Evolutionary conservation across 2,797 vertebrate genomes (phyloP), one percentile per base, ranked within the genome.

Genomic region (Gastrophryne carolinensis): DNA sequence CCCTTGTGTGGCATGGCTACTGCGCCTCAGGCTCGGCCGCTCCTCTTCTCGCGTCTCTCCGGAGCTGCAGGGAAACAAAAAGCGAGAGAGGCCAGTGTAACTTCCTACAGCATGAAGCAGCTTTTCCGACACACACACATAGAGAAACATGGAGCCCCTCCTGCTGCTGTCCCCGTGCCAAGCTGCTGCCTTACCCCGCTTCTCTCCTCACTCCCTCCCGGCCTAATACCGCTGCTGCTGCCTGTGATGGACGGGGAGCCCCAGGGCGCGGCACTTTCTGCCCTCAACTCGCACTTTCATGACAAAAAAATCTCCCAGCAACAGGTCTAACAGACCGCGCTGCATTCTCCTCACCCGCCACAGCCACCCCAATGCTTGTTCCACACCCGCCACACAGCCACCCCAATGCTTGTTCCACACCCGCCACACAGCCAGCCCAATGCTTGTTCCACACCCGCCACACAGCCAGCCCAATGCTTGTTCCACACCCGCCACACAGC

Each of bases 91-190:
- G 41, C 24, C 35, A 26, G 37, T 50, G 35, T 17, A 50, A 71
- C 60, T 71, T 71, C 74, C 74, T 64, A 70, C 15, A 24, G 65
- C 56, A 62, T 62, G 73, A 70, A 70, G 13, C 60, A 77, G 74
- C 65, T 63, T 70, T 70, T 76, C 73, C 65, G 24, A 74, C 13
- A 15, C 8, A 63, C 1, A 7, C 35, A 3, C 17, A n/a, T n/a
- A n/a, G n/a, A n/a, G n/a, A n/a, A n/a, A n/a, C n/a, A n/a, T n/a
- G n/a, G n/a, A 64, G 58, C 66, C 74, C 67, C 74, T 71, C 67
- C 74, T 66, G 19, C 56, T 62, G 54, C 73, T 65, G 72, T 74
- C 13, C n/a, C 15, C 9, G 5, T 76, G 73, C 73, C 73, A 76
- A 61, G 65, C 54, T 19, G 73, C 64, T 60, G 58, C 47, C 56